phyloP scores from a whole-genome alignment of 2,113 vertebrate species.

The Hippocampus mohnikei region DNA sequence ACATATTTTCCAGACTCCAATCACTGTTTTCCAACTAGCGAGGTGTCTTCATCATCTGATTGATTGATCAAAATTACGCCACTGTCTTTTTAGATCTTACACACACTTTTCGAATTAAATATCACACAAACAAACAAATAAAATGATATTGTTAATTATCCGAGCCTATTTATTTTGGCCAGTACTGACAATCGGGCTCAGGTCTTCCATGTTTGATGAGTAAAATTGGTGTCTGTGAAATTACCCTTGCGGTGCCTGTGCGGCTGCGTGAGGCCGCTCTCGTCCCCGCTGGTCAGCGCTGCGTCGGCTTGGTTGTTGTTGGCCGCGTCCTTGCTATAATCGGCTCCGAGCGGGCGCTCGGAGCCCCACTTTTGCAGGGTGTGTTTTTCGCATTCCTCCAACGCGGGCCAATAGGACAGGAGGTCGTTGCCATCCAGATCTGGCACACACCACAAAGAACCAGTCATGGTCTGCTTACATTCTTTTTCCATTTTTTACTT shows the following conservation, averaged over 20 bases:
- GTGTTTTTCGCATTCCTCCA: constrained; percentile 86
- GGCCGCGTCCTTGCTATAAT: constrained; percentile 88
- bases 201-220: background rate
- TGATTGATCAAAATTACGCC: too few relatives aligned
- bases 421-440: constrained; percentile 96
- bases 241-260: constrained; percentile 93
- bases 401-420: constrained; percentile 92
- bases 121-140: background rate
- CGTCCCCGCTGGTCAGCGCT: constrained; percentile 91
- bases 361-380: constrained; percentile 97
- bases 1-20: too few relatives aligned
- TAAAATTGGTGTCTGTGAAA: background rate
- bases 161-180: background rate
- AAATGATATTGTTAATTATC: background rate
- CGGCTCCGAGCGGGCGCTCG: constrained; percentile 87
- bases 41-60: too few relatives aligned
- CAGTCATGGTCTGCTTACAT: background rate
- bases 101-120: too few relatives aligned
- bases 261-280: constrained; percentile 82
- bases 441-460: constrained; percentile 54
- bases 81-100: too few relatives aligned
- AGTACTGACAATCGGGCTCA: background rate
- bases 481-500: too few relatives aligned
- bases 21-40: too few relatives aligned
- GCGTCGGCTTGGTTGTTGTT: constrained; percentile 92